Percentiles rank a stretch among this genome's conserved stretches.
Conservation (phyloP, 2,113 vertebrate species). For the Rhinoderma darwinii region DNA sequence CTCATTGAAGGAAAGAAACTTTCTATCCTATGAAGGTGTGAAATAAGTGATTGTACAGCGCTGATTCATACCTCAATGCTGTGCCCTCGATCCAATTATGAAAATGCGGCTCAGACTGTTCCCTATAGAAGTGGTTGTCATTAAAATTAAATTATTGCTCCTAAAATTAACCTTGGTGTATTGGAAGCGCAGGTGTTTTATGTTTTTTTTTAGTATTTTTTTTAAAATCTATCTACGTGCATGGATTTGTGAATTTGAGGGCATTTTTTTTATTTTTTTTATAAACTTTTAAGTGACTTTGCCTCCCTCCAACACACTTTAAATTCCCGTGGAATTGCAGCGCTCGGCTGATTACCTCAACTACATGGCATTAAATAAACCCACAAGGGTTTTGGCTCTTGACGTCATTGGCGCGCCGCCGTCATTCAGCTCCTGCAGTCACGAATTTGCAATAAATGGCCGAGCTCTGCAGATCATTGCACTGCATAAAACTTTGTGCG, state of each 20-base stretch:
- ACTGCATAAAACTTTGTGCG: neutral
- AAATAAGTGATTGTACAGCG: neutral
- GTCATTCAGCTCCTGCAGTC: neutral
- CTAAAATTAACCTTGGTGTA: neutral
- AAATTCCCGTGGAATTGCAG: neutral
- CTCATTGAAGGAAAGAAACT: neutral
- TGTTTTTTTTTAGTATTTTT: neutral
- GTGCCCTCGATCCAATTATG: neutral
- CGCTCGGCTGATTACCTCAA: neutral
- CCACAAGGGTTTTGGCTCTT: neutral
- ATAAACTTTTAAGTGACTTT: neutral
- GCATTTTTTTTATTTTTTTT: neutral
- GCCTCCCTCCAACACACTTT: neutral
- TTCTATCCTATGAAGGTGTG: neutral
- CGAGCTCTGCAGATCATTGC: neutral
- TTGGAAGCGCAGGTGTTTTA: neutral
- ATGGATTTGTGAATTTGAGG: neutral
- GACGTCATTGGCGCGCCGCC: neutral
- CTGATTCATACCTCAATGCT: neutral
- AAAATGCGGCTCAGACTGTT: neutral
- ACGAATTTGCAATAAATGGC: neutral
- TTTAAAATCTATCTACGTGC: neutral
- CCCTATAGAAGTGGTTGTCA: neutral
- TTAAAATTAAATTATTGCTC: neutral
- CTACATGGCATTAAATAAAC: neutral